These are phyloP conservation scores for Amorpha juglandis DNA, from an alignment of 2,888 invertebrate genomes.

Conservation along the genomic window DNA sequence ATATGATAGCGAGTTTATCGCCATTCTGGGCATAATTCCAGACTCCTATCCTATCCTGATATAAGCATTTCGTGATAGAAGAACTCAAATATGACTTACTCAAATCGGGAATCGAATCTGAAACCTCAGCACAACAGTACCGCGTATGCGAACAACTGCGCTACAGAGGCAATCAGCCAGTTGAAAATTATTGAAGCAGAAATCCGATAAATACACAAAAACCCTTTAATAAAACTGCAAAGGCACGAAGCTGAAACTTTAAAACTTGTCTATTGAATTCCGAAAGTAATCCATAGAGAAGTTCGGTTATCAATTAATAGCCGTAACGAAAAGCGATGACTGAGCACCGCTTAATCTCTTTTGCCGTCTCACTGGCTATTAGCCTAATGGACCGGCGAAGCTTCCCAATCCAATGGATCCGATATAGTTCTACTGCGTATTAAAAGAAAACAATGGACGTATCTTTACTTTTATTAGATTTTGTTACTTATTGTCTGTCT, in stretches of 20 bases:
- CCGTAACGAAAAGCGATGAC: conserved; percentile 68
- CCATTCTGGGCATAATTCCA: too few species aligned
- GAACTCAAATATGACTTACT: too few species aligned
- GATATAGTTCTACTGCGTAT: conserved; percentile 55
- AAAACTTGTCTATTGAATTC: conserved; percentile 35
- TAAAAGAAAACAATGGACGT: conserved; percentile 54
- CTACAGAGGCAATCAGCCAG: too few species aligned
- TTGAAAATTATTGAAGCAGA: neutral
- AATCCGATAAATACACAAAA: neutral
- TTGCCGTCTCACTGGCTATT: conserved; percentile 77
- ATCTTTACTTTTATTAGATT: conserved; percentile 32
- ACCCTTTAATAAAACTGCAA: conserved; percentile 28
- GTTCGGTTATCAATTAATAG: conserved; percentile 71
- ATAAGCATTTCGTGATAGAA: too few species aligned
- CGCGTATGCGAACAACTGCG: too few species aligned
- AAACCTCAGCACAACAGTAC: too few species aligned
- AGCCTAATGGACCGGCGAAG: conserved; percentile 71
- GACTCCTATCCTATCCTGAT: too few species aligned
- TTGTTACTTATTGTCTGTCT: neutral
- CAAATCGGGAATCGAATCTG: too few species aligned
- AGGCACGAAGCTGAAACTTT: conserved; percentile 34
- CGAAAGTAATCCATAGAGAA: conserved; percentile 54
- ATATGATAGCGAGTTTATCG: too few species aligned
- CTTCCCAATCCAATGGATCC: conserved; percentile 56
- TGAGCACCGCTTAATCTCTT: conserved; percentile 72